Evolutionary conservation across 2,888 invertebrate species (phyloP), one percentile per base, ranked within the genome.

Genomic region (Gymnosoma rotundatum): DNA sequence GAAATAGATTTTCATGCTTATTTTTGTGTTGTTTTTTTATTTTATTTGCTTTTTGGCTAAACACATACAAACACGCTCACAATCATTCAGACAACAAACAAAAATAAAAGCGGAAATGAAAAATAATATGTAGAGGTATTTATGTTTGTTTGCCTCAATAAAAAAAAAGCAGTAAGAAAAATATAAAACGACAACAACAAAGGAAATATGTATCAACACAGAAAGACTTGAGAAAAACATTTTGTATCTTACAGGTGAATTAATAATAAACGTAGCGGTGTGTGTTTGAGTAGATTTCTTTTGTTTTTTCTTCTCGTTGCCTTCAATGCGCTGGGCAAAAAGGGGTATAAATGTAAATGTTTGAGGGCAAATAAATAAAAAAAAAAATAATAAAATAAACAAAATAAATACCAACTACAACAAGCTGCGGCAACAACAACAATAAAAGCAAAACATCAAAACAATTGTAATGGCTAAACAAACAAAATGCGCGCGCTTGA

Each of bases 401-500:
- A 78, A 63, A 69, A 79, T 72, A 60, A 78, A 83, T 38, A 66
- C 18, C 52, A 78, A 72, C 60, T 72, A 60, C 54, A 56, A 64
- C 58, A 76, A 64, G 36, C 74, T 70, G 45, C 78, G 67, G 42
- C 50, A 67, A 63, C 60, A 67, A 69, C 32, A 74, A 70, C 56
- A 78, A 78, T n/a, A 8, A 42, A 10, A 42, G 42, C 42, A 73
- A 82, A 78, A 78, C 61, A 78, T 69, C 45, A 76, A 66, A 63
- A 81, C 61, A 36, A 84, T 84, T 81, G 81, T 87, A 87, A 86
- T 83, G 83, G 83, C 86, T 84, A 82, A 86, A 86, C 86, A 87
- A 87, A 87, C 87, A 87, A 87, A 86, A 86, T 86, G 86, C 86
- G 87, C 86, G 86, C 87, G 85, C 84, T 84, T 84, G 66, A 78